These are phyloP conservation scores for Charaxes varanes DNA, from an alignment of 1,140 invertebrate species.

Conservation along the genomic window DNA sequence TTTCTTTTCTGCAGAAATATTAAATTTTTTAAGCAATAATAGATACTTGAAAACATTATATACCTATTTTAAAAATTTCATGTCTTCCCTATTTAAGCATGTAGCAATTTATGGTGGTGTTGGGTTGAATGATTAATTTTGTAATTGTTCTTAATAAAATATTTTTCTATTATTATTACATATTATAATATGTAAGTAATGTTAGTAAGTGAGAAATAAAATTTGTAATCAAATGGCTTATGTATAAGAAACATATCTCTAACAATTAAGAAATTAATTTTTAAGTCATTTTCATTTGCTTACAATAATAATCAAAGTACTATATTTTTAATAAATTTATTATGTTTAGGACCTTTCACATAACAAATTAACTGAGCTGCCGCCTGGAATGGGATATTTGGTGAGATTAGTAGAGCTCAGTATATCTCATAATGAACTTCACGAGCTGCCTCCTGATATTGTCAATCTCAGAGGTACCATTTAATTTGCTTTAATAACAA, in stretches of 20 bases:
- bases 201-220: neutral
- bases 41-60: too few relatives aligned
- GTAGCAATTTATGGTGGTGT: too few relatives aligned
- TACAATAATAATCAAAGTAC: neutral
- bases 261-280: neutral
- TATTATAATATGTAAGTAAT: too few relatives aligned
- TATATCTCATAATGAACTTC: conserved; percentile 86
- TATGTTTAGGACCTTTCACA: conserved; percentile 78
- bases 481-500: conserved; percentile 1
- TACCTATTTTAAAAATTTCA: too few relatives aligned
- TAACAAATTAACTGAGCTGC: conserved; percentile 83
- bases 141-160: too few relatives aligned
- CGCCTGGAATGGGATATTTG: conserved; percentile 87
- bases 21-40: too few relatives aligned
- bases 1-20: too few relatives aligned
- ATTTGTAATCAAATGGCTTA: neutral
- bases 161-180: too few relatives aligned
- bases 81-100: too few relatives aligned
- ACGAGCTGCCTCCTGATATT: conserved; percentile 79
- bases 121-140: too few relatives aligned
- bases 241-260: neutral
- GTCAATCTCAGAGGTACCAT: conserved; percentile 78
- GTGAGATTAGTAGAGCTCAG: conserved; percentile 85
- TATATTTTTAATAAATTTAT: conserved; percentile 13
- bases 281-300: neutral